Percentiles rank a stretch among this genome's conserved stretches.
Conservation (phyloP, 2,113 vertebrate genomes). For the Carassius carassius region DNA sequence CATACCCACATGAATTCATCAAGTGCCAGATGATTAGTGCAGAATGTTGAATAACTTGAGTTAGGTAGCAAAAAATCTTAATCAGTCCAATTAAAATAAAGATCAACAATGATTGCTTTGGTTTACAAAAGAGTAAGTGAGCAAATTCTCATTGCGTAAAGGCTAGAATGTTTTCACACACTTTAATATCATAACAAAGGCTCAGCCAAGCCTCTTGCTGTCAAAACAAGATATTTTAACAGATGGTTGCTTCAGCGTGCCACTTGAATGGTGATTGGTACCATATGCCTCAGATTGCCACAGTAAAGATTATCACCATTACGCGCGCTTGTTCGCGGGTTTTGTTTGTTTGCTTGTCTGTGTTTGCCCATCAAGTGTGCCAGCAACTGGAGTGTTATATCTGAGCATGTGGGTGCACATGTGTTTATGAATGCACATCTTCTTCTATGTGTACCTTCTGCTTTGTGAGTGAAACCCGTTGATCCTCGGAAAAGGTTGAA, state of each 20-base stretch:
- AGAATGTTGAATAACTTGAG: conserved; percentile 13
- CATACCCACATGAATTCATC: conserved; percentile 17
- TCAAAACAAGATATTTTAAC: conserved; percentile 35
- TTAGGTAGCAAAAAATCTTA: background rate
- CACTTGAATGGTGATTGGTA: conserved; percentile 37
- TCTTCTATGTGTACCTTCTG: conserved; percentile 14
- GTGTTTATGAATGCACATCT: conserved; percentile 23
- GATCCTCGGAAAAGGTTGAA: conserved; percentile 82
- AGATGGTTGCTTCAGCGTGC: conserved; percentile 33
- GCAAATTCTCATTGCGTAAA: conserved; percentile 21
- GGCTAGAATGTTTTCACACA: conserved; percentile 32
- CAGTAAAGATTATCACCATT: conserved; percentile 39
- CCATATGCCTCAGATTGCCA: conserved; percentile 50
- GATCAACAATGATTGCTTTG: conserved; percentile 16
- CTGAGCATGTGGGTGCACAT: conserved; percentile 42
- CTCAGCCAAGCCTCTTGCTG: conserved; percentile 32
- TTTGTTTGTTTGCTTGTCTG: conserved; percentile 43
- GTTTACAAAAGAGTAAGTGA: background rate
- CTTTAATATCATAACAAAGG: conserved; percentile 34
- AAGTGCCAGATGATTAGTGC: conserved; percentile 17
- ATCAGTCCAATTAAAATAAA: background rate
- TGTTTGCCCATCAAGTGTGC: conserved; percentile 23
- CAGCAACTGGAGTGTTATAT: conserved; percentile 26
- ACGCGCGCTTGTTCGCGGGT: conserved; percentile 36
- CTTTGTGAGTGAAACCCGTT: conserved; percentile 69